phyloP scores from a whole-genome alignment of 2,113 vertebrate genomes.

The Ctenomys sociabilis region DNA sequence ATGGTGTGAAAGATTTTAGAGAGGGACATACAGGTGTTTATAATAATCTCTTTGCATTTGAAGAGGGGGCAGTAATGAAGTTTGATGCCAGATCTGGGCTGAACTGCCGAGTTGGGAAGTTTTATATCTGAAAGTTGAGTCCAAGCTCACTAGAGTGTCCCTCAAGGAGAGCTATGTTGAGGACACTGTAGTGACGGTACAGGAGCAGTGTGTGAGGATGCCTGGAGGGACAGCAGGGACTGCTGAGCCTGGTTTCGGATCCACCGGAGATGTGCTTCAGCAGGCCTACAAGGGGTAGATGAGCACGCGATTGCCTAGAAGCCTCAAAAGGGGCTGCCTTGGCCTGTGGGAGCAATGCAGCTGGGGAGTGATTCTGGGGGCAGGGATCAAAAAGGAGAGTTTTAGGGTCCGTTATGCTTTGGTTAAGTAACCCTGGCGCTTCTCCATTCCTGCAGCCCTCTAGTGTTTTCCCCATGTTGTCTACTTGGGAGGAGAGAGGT shows the following conservation, averaged over 20 bases:
- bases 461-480: neutral
- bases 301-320: accelerated
- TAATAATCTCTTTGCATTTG: neutral
- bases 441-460: neutral
- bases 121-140: neutral
- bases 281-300: neutral
- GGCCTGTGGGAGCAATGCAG: neutral
- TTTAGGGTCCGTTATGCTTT: neutral
- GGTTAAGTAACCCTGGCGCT: neutral
- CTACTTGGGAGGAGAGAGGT: neutral
- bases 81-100: too few species aligned
- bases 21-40: accelerated
- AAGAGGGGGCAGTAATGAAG: accelerated
- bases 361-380: neutral
- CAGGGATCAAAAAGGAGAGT: too few species aligned
- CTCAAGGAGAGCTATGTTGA: neutral
- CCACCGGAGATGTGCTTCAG: neutral
- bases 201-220: neutral
- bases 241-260: neutral
- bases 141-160: neutral
- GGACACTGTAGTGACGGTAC: neutral
- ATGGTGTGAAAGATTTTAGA: accelerated
- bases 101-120: accelerated
- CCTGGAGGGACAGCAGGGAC: neutral
- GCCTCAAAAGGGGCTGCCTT: neutral